Conservation (phyloP, 2,888 invertebrate genomes). For the Nymphalis urticae region DNA sequence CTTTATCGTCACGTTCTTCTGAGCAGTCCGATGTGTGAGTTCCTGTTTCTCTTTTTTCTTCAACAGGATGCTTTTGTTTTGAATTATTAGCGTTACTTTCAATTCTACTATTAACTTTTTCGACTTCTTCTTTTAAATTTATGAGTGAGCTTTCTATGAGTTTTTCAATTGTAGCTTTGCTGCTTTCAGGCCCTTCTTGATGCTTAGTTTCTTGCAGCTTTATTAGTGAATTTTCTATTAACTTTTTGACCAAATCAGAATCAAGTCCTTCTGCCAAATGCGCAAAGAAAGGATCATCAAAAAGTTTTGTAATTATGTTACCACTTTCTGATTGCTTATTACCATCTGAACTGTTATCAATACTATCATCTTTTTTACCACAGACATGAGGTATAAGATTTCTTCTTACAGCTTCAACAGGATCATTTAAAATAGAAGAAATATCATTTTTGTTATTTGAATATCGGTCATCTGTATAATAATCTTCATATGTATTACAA, state of each 20-base stretch:
- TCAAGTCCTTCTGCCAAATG: constrained; percentile 84
- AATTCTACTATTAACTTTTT: constrained; percentile 52
- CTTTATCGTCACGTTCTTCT: constrained; percentile 74
- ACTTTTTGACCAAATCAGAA: constrained; percentile 82
- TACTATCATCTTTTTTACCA: constrained; percentile 78
- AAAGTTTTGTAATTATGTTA: constrained; percentile 81
- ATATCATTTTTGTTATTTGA: constrained; percentile 63
- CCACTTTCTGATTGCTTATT: constrained; percentile 58
- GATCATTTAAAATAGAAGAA: constrained; percentile 83
- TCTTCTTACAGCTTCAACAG: constrained; percentile 88
- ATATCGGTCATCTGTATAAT: constrained; percentile 54
- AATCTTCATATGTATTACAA: constrained; percentile 71
- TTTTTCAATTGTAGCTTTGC: constrained; percentile 73
- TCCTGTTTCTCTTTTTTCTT: constrained; percentile 45
- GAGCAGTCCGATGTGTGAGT: constrained; percentile 51
- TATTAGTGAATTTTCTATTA: constrained; percentile 85
- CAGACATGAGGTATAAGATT: constrained; percentile 90
- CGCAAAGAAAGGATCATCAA: constrained; percentile 84
- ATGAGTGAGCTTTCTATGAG: constrained; percentile 77
- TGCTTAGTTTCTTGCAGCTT: constrained; percentile 80
- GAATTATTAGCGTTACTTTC: constrained; percentile 50
- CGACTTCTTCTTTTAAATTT: constrained; percentile 66
- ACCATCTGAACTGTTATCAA: constrained; percentile 42
- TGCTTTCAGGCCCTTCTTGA: constrained; percentile 71
- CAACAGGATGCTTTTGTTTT: constrained; percentile 39